These are phyloP conservation scores for Telmatherina bonti DNA, from an alignment of 2,797 vertebrate genomes.

Conservation along the genomic window DNA sequence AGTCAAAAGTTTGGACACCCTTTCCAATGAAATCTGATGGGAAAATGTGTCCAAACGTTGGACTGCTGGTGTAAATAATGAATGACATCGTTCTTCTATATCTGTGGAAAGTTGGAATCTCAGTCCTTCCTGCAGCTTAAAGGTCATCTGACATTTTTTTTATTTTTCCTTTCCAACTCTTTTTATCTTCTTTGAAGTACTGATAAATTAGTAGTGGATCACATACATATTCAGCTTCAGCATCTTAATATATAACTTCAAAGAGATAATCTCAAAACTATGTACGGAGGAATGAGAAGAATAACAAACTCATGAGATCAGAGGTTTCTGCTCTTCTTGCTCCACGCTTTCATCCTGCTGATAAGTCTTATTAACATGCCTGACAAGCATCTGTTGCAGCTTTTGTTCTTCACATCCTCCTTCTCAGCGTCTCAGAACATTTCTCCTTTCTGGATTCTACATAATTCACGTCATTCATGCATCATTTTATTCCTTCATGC, in stretches of 20 bases:
- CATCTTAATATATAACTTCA: conserved; percentile 38
- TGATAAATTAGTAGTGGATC: conserved; percentile 32
- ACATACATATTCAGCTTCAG: conserved; percentile 35
- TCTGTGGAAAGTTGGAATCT: not conserved
- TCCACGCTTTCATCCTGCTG: conserved; percentile 57
- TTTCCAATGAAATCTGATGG: no score
- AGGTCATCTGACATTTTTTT: conserved; percentile 28
- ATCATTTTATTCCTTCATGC: not conserved
- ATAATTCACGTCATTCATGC: not conserved
- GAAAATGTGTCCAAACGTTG: no score
- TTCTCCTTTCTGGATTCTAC: not conserved
- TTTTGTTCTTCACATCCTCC: conserved; percentile 38
- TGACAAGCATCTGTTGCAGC: conserved; percentile 23
- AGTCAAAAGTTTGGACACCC: no score
- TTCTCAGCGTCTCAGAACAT: not conserved
- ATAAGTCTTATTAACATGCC: conserved; percentile 40
- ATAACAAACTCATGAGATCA: conserved; percentile 53
- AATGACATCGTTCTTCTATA: not conserved
- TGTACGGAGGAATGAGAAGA: conserved; percentile 1
- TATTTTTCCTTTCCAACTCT: conserved; percentile 5
- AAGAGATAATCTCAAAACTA: no score
- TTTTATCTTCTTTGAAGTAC: conserved; percentile 22
- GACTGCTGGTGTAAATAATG: no score
- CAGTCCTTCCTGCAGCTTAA: not conserved
- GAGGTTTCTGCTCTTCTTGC: conserved; percentile 51